Evolutionary conservation across 2,888 invertebrate genomes (phyloP), one percentile per base, ranked within the genome.

Genomic region (Diarsia mendica): DNA sequence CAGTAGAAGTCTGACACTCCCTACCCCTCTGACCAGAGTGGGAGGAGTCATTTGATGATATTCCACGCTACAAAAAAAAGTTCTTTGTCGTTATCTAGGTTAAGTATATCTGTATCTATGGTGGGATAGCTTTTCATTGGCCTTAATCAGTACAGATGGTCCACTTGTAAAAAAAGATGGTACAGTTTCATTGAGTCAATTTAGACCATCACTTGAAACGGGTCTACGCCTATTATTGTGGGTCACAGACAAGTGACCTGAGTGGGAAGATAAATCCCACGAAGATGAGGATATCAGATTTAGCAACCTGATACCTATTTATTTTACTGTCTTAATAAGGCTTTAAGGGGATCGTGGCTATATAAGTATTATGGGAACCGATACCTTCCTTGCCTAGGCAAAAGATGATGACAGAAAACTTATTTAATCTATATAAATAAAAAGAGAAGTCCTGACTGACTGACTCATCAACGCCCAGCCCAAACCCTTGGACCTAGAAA

Each of bases 181-280:
- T 15, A 33, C 49, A 48, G 13, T 61, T 80, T 80, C n/a, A 76
- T 61, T 81, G 60, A 53, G 53, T 44, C 48, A 81, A 77, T 81
- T 74, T n/a, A 75, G 65, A 33, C 33, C 13, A 39, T 39, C 23
- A 55, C 0, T n/a, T 53, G 55, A 28, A n/a, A 15, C 10, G 63
- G 23, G 58, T 44, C 33, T 15, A 49, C 13, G 48, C 13, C 20
- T 49, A 33, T 60, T 51, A n/a, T 28, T 79, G 51, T 79, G 39
- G 39, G 39, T 39, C 39, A 39, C 39, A 6, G 39, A 39, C 8
- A 60, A 53, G 15, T 80, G 15, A 15, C 28, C 20, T 51, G 15
- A 9, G 9, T 74, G 23, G 10, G 44, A 6, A 8, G 72, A 44
- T 18, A 8, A 61, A 18, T n/a, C 8, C 2, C 20, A 72, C 23